These are phyloP conservation scores for Onthophagus sagittarius DNA, from an alignment of 2,888 invertebrate species.

Conservation along the genomic window DNA sequence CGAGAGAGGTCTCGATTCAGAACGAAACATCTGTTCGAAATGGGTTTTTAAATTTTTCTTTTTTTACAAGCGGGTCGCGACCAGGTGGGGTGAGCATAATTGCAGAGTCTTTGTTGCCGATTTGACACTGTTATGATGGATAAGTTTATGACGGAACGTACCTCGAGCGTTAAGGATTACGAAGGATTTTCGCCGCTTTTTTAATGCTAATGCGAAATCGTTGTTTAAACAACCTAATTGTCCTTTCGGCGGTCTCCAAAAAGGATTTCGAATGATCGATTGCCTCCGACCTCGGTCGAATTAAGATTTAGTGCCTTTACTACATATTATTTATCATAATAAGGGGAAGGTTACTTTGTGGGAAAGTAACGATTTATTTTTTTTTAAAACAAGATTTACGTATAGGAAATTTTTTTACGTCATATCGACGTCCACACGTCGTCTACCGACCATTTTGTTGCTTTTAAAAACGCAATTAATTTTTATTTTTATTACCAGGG, in stretches of 20 bases:
- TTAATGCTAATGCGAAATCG: constrained; percentile 43
- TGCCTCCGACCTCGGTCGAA: background rate
- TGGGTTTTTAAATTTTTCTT: constrained; percentile 34
- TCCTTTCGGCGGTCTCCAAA: constrained; percentile 35
- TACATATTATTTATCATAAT: too few relatives aligned
- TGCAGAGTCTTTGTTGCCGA: background rate
- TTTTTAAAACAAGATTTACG: background rate
- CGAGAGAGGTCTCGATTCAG: constrained; percentile 10
- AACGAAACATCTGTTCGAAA: constrained; percentile 41
- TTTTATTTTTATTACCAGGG: background rate
- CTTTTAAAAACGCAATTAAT: background rate
- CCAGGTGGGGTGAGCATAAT: constrained; percentile 21
- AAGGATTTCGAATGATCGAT: background rate
- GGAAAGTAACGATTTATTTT: background rate
- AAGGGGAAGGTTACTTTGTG: background rate
- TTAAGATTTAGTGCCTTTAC: background rate
- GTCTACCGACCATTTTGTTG: background rate
- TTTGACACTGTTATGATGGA: constrained; percentile 46
- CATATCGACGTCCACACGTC: background rate
- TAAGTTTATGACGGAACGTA: constrained; percentile 31
- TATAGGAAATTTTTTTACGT: background rate
- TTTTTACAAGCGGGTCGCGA: background rate
- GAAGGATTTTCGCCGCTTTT: constrained; percentile 33
- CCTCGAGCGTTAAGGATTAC: constrained; percentile 24
- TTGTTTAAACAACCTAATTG: constrained; percentile 49